Base-by-base conservation (phyloP, 1,140 invertebrate species). In the Portunus trituberculatus region DNA sequence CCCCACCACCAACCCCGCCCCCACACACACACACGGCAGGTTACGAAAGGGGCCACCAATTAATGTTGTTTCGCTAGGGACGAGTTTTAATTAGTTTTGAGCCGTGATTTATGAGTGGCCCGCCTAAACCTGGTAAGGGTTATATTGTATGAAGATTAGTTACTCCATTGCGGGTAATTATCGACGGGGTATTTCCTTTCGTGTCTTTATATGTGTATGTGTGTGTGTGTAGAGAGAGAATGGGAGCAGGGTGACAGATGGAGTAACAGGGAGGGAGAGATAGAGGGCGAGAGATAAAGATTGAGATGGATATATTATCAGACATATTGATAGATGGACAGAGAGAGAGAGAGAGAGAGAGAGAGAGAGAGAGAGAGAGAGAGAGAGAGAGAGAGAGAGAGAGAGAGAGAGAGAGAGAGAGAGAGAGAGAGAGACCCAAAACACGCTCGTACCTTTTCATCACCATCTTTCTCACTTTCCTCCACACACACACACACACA, bases 11-110 rank as follows among this genome's bases (percentile, higher is more conserved):
- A n/a, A n/a, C n/a, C n/a, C n/a, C n/a, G n/a, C n/a, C n/a, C n/a
- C n/a, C n/a, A n/a, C n/a, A n/a, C n/a, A n/a, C n/a, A n/a, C n/a
- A n/a, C n/a, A n/a, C n/a, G 39, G 39, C 6, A 2, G 39, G 52
- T 59, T 59, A 59, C 52, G 52, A 59, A n/a, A 76, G 12, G 67
- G 6, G 25, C 12, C 67, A 76, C 12, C 67, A 76, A 76, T 76
- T 76, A 76, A 76, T 76, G n/a, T 7, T 7, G 67, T 76, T 25
- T 20, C 52, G 52, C 39, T 39, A 39, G 39, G 52, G 52, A 20
- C 67, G 67, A 59, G 67, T 76, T 76, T n/a, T 76, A 76, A 76
- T 76, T 76, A 76, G 67, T 76, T 76, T n/a, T 76, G 12, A 76
- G 10, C 67, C 6, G 67, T n/a, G 20, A 76, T 76, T 76, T n/a